Percentiles rank a stretch among this genome's conserved stretches.
Conservation (phyloP, 2,797 vertebrate genomes). For the Iguana delicatissima region DNA sequence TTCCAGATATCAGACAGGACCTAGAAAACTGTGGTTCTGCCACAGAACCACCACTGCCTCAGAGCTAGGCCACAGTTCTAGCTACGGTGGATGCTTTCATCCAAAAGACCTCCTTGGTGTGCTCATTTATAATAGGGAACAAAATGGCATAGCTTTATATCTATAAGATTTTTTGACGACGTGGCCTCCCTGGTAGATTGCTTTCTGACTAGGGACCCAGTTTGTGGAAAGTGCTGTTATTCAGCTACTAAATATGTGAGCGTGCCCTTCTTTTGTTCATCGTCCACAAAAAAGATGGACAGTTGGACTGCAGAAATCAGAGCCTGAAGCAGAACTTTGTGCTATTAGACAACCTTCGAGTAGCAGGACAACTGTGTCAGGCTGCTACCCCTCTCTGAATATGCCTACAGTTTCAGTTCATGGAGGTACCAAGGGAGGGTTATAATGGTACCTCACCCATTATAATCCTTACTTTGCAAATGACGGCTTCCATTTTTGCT, state of each 20-base stretch:
- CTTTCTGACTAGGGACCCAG: not conserved
- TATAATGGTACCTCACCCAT: not conserved
- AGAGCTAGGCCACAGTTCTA: not conserved
- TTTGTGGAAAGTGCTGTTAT: not conserved
- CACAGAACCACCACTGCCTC: not conserved
- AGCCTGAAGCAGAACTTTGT: not conserved
- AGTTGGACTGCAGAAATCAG: not conserved
- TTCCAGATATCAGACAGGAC: no score
- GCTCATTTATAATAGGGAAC: not conserved
- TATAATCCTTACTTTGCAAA: not conserved
- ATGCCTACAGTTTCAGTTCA: not conserved
- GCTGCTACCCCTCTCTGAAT: not conserved
- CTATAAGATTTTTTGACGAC: not conserved
- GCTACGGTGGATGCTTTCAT: not conserved
- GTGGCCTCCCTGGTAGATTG: not conserved
- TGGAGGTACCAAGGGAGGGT: no score
- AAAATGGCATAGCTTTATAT: not conserved
- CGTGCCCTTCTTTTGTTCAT: not conserved
- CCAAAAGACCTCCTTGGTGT: not conserved
- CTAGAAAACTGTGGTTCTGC: not conserved
- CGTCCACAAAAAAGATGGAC: not conserved
- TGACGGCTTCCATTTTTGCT: not conserved
- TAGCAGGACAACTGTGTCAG: not conserved
- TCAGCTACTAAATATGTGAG: not conserved
- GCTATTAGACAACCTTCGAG: not conserved